A percentile compares a stretch with the other conserved stretches of the same genome.
Evolutionary conservation across 2,888 invertebrate species (phyloP).

Genomic region (Drosophila mulleri): DNA sequence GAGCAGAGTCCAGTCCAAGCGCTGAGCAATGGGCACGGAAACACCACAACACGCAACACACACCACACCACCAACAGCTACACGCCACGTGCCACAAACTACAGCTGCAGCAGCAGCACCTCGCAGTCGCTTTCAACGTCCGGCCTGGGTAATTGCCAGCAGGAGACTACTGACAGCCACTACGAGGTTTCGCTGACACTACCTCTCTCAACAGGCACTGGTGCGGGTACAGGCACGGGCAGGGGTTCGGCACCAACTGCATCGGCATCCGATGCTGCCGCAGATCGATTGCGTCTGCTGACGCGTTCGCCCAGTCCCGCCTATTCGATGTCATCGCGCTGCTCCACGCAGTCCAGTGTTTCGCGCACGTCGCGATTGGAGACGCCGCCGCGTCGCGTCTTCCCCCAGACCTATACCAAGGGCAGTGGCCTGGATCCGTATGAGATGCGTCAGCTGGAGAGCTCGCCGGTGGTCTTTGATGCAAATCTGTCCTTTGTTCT

Average conservation of each 20-base stretch:
- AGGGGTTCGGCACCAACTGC: constrained; percentile 3
- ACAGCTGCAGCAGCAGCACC: constrained; percentile 36
- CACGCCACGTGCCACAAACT: constrained; percentile 29
- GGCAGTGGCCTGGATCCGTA: constrained; percentile 86
- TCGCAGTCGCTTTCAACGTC: constrained; percentile 66
- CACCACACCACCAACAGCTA: constrained; percentile 26
- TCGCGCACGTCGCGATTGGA: constrained; percentile 68
- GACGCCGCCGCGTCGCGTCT: constrained; percentile 88
- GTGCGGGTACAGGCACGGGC: constrained; percentile 40
- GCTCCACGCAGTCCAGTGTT: constrained; percentile 65
- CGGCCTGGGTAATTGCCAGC: constrained; percentile 53
- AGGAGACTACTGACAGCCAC: constrained; percentile 53
- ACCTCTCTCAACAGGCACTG: constrained; percentile 66
- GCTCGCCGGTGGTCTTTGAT: constrained; percentile 92
- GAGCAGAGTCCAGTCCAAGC: constrained; percentile 68
- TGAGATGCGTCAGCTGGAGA: constrained; percentile 89
- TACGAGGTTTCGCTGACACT: constrained; percentile 70
- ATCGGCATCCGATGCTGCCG: constrained; percentile 36
- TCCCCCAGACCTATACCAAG: constrained; percentile 87
- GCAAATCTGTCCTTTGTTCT: constrained; percentile 92
- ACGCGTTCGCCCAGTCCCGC: constrained; percentile 88
- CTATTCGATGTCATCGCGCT: constrained; percentile 77
- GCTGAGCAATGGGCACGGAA: constrained; percentile 56
- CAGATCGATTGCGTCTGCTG: constrained; percentile 68
- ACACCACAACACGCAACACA: constrained; percentile 31